A percentile compares a stretch with the other conserved stretches of the same genome.
Evolutionary conservation across 2,888 invertebrate genomes (phyloP).

Genomic region (Aspidiotus destructor): DNA sequence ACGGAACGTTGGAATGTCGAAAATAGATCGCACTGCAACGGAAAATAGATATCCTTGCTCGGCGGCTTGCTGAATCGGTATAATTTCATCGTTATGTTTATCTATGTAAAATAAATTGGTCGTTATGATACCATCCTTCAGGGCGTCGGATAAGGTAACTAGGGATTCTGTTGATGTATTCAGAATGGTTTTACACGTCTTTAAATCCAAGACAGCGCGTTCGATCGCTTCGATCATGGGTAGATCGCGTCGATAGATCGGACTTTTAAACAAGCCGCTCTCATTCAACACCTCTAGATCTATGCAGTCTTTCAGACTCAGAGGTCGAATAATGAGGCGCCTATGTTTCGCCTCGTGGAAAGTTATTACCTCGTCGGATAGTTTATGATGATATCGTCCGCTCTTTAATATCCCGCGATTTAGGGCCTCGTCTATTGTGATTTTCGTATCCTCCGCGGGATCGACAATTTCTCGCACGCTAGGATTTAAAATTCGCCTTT

Average conservation of each 20-base stretch:
- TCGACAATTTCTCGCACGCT: slow-evolving; percentile 75
- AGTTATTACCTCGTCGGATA: slow-evolving; percentile 63
- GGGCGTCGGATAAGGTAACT: slow-evolving; percentile 73
- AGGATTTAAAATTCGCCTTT: slow-evolving; percentile 66
- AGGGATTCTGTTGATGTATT: slow-evolving; percentile 69
- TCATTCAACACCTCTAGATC: slow-evolving; percentile 70
- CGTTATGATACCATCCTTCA: slow-evolving; percentile 68
- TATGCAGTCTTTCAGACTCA: slow-evolving; percentile 78
- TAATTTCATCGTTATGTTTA: slow-evolving; percentile 59
- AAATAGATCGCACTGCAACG: slow-evolving; percentile 76
- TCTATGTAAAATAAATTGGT: slow-evolving; percentile 67
- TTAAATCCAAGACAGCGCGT: slow-evolving; percentile 76
- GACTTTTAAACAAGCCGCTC: slow-evolving; percentile 67
- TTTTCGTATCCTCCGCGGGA: slow-evolving; percentile 63
- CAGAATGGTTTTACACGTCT: slow-evolving; percentile 71
- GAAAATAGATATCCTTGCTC: slow-evolving; percentile 80
- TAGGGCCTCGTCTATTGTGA: slow-evolving; percentile 74
- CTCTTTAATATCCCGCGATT: slow-evolving; percentile 64
- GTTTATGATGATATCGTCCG: slow-evolving; percentile 66
- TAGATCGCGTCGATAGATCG: slow-evolving; percentile 63
- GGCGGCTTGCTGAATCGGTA: slow-evolving; percentile 76
- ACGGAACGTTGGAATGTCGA: slow-evolving; percentile 79
- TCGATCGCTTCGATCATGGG: slow-evolving; percentile 77
- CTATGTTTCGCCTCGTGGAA: slow-evolving; percentile 74
- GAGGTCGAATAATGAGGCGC: slow-evolving; percentile 72